Evolutionary conservation across 2,888 invertebrate species (phyloP).

Genomic region (Sesamia inferens): DNA sequence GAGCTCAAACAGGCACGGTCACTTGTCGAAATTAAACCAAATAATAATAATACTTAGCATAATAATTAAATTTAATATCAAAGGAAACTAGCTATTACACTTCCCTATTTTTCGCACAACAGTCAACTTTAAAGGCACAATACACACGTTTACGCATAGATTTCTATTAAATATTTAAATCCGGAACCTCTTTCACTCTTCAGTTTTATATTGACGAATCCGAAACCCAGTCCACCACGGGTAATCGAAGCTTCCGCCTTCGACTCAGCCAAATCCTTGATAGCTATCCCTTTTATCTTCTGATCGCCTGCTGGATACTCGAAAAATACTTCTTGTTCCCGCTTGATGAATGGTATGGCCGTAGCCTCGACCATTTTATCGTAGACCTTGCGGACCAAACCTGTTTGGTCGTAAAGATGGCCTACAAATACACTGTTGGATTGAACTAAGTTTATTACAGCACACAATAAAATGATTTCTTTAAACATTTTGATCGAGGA

Average conservation of each 20-base stretch:
- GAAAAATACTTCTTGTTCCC: conserved; percentile 71
- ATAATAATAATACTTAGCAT: too few species aligned
- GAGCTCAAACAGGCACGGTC: too few species aligned
- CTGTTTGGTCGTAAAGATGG: conserved; percentile 71
- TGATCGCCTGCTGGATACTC: conserved; percentile 75
- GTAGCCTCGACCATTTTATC: conserved; percentile 68
- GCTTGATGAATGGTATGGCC: conserved; percentile 69
- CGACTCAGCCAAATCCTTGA: conserved; percentile 69
- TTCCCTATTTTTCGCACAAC: not conserved
- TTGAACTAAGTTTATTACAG: conserved; percentile 37
- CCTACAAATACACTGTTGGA: conserved; percentile 74
- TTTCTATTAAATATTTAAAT: conserved; percentile 75
- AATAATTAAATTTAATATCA: conserved; percentile 16
- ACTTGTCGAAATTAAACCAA: not conserved
- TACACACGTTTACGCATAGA: conserved; percentile 64
- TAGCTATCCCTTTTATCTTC: conserved; percentile 73
- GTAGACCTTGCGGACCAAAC: conserved; percentile 71
- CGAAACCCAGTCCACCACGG: conserved; percentile 78
- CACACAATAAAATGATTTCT: conserved; percentile 45
- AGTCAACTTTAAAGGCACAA: not conserved
- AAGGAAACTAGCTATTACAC: not conserved
- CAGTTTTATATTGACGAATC: conserved; percentile 78
- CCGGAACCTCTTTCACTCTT: conserved; percentile 81
- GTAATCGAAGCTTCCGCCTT: conserved; percentile 76
- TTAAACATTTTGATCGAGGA: conserved; percentile 56